These are phyloP conservation scores for Pararge aegeria DNA, from an alignment of 1,140 invertebrate species.

Conservation along the genomic window DNA sequence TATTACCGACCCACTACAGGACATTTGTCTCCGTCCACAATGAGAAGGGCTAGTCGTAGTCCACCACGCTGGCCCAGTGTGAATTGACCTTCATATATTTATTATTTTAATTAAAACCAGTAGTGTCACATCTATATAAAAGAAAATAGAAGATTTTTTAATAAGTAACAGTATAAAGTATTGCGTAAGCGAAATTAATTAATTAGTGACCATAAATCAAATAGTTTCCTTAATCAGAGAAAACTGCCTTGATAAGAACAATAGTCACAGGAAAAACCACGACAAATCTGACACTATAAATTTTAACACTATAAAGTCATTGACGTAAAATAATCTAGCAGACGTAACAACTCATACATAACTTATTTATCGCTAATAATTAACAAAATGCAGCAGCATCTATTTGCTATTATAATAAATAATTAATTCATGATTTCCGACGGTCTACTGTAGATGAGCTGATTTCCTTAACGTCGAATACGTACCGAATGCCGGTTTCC, in stretches of 20 bases:
- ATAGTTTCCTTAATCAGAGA: neutral
- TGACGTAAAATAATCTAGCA: neutral
- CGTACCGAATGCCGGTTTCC: conserved; percentile 8
- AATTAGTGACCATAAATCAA: neutral
- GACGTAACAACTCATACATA: too few species aligned
- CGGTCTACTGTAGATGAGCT: conserved; percentile 11
- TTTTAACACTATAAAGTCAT: neutral
- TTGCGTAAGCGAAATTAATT: neutral
- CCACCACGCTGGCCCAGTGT: too few species aligned
- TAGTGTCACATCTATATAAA: too few species aligned
- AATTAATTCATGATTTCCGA: neutral
- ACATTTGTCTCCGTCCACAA: too few species aligned
- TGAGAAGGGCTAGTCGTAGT: too few species aligned
- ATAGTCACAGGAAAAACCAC: neutral
- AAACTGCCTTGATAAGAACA: neutral
- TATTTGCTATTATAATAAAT: neutral
- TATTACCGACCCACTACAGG: too few species aligned
- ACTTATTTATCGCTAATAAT: too few species aligned
- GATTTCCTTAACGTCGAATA: conserved; percentile 2
- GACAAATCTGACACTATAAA: neutral
- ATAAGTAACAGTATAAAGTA: neutral
- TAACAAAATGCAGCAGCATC: neutral
- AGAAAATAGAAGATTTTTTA: too few species aligned
- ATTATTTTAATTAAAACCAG: too few species aligned
- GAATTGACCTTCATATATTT: too few species aligned